Percentiles rank a stretch among this genome's conserved stretches.
Evolutionary conservation across 2,113 vertebrate genomes (phyloP).

Genomic region (Callipepla californica): DNA sequence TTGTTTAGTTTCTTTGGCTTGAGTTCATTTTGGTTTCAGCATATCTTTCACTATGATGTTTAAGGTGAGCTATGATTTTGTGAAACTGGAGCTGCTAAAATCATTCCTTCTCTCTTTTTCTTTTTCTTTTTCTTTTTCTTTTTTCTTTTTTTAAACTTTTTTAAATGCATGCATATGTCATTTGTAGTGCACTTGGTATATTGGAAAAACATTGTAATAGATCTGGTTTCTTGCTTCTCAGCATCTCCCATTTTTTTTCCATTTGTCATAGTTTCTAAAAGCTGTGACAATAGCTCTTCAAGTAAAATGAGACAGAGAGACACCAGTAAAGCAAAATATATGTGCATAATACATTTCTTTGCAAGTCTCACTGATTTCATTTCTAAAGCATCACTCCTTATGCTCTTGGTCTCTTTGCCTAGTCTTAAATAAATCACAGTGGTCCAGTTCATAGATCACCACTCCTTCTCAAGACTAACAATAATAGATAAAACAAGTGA

Average conservation of each 20-base stretch:
- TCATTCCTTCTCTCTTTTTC: neutral
- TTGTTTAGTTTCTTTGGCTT: neutral
- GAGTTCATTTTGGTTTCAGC: neutral
- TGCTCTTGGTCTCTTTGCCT: neutral
- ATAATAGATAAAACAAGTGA: neutral
- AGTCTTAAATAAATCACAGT: neutral
- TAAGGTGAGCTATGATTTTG: neutral
- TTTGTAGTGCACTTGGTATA: constrained; percentile 14
- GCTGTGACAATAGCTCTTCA: neutral
- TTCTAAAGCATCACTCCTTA: neutral
- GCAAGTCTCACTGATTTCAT: neutral
- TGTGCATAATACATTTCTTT: neutral
- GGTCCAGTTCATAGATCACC: neutral
- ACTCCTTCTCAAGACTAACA: neutral
- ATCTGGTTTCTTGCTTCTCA: constrained; percentile 6
- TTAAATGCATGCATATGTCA: neutral
- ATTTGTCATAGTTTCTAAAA: neutral
- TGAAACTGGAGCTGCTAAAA: neutral
- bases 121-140: neutral
- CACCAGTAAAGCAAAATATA: neutral
- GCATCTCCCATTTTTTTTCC: neutral
- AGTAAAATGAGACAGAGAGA: neutral
- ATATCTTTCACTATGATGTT: neutral
- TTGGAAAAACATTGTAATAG: constrained; percentile 6
- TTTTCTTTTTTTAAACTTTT: neutral